A percentile compares a stretch with the other conserved stretches of the same genome.
Evolutionary conservation across 2,888 invertebrate species (phyloP).

Genomic region (Coelopa pilipes): DNA sequence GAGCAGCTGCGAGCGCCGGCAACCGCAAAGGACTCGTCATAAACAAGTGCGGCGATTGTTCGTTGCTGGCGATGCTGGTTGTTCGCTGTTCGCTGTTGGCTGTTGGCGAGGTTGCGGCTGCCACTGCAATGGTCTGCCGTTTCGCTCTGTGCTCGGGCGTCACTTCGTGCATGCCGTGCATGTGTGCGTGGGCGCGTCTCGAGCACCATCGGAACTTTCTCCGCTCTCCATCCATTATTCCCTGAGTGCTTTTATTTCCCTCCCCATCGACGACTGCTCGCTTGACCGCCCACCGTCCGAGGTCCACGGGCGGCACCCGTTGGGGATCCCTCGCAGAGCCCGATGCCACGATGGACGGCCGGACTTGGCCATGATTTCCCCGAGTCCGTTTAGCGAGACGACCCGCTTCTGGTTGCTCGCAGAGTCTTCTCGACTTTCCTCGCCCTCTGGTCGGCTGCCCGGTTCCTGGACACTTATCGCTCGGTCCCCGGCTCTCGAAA

Average conservation of each 20-base stretch:
- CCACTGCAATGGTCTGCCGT: neutral
- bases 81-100: neutral
- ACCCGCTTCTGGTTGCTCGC: no score
- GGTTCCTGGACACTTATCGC: no score
- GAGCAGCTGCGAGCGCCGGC: neutral
- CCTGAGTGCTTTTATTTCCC: neutral
- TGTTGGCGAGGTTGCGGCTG: neutral
- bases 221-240: conserved; percentile 9
- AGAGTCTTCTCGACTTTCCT: no score
- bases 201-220: conserved; percentile 14
- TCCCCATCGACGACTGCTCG: no score
- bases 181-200: neutral
- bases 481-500: no score
- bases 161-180: neutral
- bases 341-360: no score
- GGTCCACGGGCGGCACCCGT: no score
- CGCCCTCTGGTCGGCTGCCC: no score
- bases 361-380: no score
- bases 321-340: no score
- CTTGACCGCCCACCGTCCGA: no score
- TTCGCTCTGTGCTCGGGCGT: neutral
- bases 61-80: conserved; percentile 3
- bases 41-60: conserved; percentile 11
- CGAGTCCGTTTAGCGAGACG: no score
- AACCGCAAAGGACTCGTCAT: conserved; percentile 3